Evolutionary conservation across 1,140 invertebrate genomes (phyloP).

Genomic region (Tribolium madens): DNA sequence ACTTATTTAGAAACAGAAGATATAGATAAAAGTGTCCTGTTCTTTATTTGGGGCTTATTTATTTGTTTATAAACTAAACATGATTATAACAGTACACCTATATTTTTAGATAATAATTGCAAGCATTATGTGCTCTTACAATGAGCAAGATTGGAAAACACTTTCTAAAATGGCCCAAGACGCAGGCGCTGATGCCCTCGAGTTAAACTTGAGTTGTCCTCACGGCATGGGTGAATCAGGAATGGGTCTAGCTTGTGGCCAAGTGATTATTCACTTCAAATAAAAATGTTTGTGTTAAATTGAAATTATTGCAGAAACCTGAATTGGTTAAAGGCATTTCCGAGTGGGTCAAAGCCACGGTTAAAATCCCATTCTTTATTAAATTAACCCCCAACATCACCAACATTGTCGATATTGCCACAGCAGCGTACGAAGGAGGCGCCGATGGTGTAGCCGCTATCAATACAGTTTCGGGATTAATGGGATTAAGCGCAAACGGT

Average conservation of each 20-base stretch:
- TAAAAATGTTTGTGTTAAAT: neutral
- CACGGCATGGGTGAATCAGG: conserved; percentile 98
- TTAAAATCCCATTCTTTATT: conserved; percentile 97
- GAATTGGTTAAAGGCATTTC: conserved; percentile 91
- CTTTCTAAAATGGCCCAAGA: conserved; percentile 83
- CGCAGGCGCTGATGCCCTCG: conserved; percentile 93
- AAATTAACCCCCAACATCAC: conserved; percentile 99
- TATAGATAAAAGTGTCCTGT: too few species aligned
- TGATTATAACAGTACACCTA: too few species aligned
- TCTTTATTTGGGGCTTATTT: too few species aligned
- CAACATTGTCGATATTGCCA: conserved; percentile 89
- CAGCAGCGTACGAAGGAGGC: conserved; percentile 89
- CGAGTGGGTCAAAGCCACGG: conserved; percentile 85
- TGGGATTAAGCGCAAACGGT: conserved; percentile 85
- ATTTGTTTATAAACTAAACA: too few species aligned
- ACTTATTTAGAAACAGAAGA: too few species aligned
- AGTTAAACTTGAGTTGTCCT: conserved; percentile 97
- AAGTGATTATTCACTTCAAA: conserved; percentile 71
- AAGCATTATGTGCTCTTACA: conserved; percentile 96
- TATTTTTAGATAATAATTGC: conserved; percentile 88
- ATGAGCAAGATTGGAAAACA: conserved; percentile 89
- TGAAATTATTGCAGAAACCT: conserved; percentile 74
- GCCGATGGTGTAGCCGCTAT: conserved; percentile 97
- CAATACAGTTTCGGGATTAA: conserved; percentile 95
- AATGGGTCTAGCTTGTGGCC: conserved; percentile 98